Evolutionary conservation across 2,888 invertebrate genomes (phyloP), one percentile per base, ranked within the genome.

Genomic region (Drosophila paramelanica): DNA sequence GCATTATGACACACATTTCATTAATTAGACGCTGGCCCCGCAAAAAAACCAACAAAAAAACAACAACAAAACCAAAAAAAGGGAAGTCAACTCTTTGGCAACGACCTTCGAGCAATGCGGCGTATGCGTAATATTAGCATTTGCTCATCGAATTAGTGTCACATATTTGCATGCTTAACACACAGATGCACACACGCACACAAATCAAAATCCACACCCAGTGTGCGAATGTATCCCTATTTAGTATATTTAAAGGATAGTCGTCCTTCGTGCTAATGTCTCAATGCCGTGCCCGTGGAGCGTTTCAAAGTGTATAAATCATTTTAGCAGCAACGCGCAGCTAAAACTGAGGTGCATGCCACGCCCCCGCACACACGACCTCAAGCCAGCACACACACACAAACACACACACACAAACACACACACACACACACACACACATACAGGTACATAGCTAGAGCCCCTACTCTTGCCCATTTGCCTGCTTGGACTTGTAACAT

Each of bases 1-100:
- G 83, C 83, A 84, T 84, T 84, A 88, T 84, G 86, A 82, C 88
- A 84, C 74, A 83, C 88, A 88, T 83, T 73, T 80, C 86, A 86
- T 88, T 88, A 83, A 88, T 88, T 88, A 83, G 88, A 68, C 74
- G 73, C 82, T 70, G 57, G 60, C 79, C 66, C 17, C 41, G 51
- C 20, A 52, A 39, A 47, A 14, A 14, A 14, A 33, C 11, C 14
- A 42, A 23, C 43, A 25, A n/a, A 23, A 46, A 17, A 33, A 14
- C 13, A 17, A 13, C 7, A 17, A 51, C 11, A 14, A 23, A 3
- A 47, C 23, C 38, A 23, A 0, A 14, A 41, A 7, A 36, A 55
- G 14, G 23, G 23, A 20, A 8, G 39, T 6, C 23, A 39, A 56
- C 56, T 53, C 46, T 39, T 6, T 51, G 41, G 25, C 14, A 23